phyloP scores from a whole-genome alignment of 2,113 vertebrate genomes.

The Myotis yumanensis region DNA sequence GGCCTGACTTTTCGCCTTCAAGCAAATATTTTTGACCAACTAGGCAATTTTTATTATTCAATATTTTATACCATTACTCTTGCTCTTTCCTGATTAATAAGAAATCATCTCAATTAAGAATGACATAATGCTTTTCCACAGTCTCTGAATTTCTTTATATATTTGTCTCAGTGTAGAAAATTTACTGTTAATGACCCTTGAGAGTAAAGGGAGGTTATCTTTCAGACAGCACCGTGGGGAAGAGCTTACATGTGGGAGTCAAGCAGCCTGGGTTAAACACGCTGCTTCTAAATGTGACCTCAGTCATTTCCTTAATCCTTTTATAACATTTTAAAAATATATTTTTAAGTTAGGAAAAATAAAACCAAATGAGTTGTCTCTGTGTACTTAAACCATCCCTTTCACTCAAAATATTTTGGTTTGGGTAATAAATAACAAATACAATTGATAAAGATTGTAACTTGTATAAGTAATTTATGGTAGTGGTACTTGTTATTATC shows the following conservation, averaged over 20 bases:
- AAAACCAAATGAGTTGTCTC: not conserved
- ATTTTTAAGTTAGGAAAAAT: slow-evolving; percentile 35
- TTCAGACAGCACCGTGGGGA: not conserved
- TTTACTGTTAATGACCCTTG: not conserved
- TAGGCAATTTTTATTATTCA: not conserved
- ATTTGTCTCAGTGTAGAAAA: not conserved
- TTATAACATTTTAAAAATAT: not conserved
- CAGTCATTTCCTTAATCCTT: not conserved
- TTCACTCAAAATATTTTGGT: not conserved
- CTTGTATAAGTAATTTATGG: not conserved
- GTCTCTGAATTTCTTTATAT: not conserved
- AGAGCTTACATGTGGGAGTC: not conserved
- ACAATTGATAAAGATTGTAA: not conserved
- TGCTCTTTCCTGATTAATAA: not conserved
- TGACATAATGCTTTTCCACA: not conserved
- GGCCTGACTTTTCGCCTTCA: not conserved
- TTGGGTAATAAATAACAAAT: not conserved
- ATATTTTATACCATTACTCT: not conserved
- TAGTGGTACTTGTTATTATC: not conserved
- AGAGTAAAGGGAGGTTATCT: not conserved
- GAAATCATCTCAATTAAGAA: not conserved
- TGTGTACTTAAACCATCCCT: not conserved
- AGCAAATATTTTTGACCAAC: not conserved
- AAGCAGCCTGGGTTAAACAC: not conserved
- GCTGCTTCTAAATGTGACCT: not conserved